These are phyloP conservation scores for Rhodophaea formosa DNA, from an alignment of 2,888 invertebrate genomes.

Conservation along the genomic window DNA sequence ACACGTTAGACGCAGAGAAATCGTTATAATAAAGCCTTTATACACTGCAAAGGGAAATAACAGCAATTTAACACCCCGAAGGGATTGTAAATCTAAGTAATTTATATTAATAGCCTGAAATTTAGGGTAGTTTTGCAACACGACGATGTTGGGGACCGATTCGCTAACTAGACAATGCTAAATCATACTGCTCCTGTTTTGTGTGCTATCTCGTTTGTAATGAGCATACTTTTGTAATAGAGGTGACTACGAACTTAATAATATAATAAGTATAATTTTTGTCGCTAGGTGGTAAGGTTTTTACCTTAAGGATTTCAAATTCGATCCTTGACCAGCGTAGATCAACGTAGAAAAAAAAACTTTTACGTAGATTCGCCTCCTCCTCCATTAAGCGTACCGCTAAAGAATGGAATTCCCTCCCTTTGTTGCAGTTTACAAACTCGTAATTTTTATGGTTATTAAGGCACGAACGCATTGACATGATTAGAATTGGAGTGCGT, in stretches of 20 bases:
- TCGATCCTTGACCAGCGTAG: too few relatives aligned
- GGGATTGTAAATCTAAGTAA: conserved; percentile 74
- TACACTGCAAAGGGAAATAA: conserved; percentile 57
- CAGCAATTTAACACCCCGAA: conserved; percentile 63
- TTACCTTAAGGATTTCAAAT: too few relatives aligned
- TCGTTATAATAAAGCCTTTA: conserved; percentile 55
- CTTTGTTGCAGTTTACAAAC: too few relatives aligned
- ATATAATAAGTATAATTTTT: too few relatives aligned
- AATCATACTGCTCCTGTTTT: conserved; percentile 9
- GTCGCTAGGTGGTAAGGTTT: too few relatives aligned
- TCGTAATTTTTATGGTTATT: too few relatives aligned
- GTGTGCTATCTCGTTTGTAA: conserved; percentile 3
- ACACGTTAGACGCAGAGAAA: conserved; percentile 46
- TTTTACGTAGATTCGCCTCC: too few relatives aligned
- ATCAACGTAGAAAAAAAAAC: too few relatives aligned
- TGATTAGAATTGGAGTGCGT: too few relatives aligned
- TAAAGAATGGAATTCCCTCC: too few relatives aligned
- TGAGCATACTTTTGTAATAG: conserved; percentile 7
- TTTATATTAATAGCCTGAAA: conserved; percentile 74
- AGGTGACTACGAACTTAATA: not conserved
- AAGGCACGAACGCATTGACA: too few relatives aligned
- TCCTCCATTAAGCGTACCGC: too few relatives aligned
- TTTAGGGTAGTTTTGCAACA: conserved; percentile 68
- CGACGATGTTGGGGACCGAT: conserved; percentile 67
- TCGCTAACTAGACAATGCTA: conserved; percentile 52